Conservation (phyloP, 2,113 vertebrate species). For the Pseudois nayaur region DNA sequence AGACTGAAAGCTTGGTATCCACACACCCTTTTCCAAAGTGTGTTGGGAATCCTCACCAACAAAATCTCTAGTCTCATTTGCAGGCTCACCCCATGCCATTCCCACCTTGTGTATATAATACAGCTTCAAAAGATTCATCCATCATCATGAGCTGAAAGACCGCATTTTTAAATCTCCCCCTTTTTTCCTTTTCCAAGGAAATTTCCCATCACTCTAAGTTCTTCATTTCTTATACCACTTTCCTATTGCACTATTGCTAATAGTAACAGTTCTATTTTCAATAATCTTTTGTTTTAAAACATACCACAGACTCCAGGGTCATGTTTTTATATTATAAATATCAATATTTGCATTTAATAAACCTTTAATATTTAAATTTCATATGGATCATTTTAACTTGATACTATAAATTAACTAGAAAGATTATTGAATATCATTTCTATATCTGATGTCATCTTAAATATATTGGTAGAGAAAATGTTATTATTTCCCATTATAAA, state of each 20-base stretch:
- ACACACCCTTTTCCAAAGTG: slow-evolving; percentile 74
- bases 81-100: neutral
- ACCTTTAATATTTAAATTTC: neutral
- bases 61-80: slow-evolving; percentile 69
- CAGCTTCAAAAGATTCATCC: slow-evolving; percentile 64
- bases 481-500: neutral
- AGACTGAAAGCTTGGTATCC: slow-evolving; percentile 64
- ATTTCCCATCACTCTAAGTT: slow-evolving; percentile 57
- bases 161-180: slow-evolving; percentile 40
- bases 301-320: neutral
- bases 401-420: neutral
- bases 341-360: neutral
- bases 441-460: neutral
- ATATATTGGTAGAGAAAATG: neutral
- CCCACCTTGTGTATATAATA: slow-evolving; percentile 58
- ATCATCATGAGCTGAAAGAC: slow-evolving; percentile 47
- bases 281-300: neutral
- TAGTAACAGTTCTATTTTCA: neutral
- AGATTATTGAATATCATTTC: neutral
- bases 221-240: slow-evolving; percentile 37
- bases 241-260: slow-evolving; percentile 17
- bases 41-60: slow-evolving; percentile 62
- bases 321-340: neutral
- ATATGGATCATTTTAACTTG: neutral
- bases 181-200: slow-evolving; percentile 8